phyloP scores from a whole-genome alignment of 2,797 vertebrate genomes.

The Parauchenoglanis punctatus region DNA sequence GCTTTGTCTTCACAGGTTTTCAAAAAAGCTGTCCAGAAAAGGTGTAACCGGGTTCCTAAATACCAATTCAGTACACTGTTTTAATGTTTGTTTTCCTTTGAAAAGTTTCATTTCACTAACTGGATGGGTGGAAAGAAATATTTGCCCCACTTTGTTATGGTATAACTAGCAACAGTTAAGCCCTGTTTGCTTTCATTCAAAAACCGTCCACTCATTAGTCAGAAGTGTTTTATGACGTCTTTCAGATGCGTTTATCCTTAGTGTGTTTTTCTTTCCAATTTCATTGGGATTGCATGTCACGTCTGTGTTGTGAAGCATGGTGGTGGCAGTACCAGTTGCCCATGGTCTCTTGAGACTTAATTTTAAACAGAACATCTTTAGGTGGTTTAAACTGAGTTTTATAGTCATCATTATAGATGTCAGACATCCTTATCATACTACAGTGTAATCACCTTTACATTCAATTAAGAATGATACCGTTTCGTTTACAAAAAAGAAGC shows the following conservation, averaged over 20 bases:
- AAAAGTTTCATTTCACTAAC: neutral
- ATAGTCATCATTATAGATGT: neutral
- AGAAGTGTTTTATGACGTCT: neutral
- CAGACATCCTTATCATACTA: neutral
- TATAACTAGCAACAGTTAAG: neutral
- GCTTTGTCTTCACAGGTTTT: neutral
- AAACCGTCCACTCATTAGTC: neutral
- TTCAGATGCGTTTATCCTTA: neutral
- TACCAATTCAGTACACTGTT: neutral
- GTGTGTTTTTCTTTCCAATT: neutral
- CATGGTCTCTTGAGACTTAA: neutral
- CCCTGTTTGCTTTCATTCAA: neutral
- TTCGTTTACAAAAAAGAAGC: neutral
- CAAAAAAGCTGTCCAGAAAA: neutral
- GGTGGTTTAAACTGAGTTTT: neutral
- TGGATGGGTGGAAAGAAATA: neutral
- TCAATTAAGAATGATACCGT: neutral
- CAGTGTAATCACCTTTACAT: neutral
- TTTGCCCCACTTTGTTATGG: neutral
- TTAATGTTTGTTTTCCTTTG: neutral
- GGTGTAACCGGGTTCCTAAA: neutral
- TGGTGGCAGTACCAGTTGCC: neutral
- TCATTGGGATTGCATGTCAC: neutral
- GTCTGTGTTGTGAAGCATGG: neutral
- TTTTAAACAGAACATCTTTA: neutral